Conservation (phyloP, 2,888 invertebrate species). For the Idaea straminata region DNA sequence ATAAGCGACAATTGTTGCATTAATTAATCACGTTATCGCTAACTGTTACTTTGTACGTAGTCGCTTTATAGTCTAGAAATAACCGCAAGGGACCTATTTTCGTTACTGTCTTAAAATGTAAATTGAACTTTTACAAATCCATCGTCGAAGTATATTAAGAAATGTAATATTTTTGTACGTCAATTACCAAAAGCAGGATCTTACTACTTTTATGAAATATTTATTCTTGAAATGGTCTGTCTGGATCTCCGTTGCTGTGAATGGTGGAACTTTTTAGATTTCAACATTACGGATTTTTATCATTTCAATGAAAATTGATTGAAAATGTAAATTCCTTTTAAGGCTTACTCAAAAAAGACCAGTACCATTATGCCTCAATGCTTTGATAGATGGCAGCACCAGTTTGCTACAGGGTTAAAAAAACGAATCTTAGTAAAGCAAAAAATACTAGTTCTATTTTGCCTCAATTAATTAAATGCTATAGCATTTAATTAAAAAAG, state of each 20-base stretch:
- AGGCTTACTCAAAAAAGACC: too few relatives aligned
- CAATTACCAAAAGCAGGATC: conserved; percentile 14
- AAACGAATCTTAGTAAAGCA: too few relatives aligned
- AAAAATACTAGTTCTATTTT: too few relatives aligned
- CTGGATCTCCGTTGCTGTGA: neutral
- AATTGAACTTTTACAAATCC: neutral
- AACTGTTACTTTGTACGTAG: neutral
- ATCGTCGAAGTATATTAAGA: neutral
- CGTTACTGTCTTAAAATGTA: neutral
- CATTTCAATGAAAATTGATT: neutral
- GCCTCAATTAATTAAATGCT: too few relatives aligned
- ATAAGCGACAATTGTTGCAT: neutral
- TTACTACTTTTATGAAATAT: neutral
- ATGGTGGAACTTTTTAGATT: neutral
- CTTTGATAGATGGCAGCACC: too few relatives aligned
- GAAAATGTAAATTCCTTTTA: too few relatives aligned
- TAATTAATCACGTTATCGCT: conserved; percentile 1
- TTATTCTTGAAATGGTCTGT: neutral
- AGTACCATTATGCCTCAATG: too few relatives aligned
- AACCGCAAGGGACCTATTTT: neutral
- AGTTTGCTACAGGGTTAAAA: too few relatives aligned
- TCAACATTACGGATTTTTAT: neutral
- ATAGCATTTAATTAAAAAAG: too few relatives aligned
- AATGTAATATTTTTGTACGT: conserved; percentile 20
- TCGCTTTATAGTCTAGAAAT: neutral